Conservation (phyloP, 2,113 vertebrate genomes). For the Sapayoa aenigma region DNA sequence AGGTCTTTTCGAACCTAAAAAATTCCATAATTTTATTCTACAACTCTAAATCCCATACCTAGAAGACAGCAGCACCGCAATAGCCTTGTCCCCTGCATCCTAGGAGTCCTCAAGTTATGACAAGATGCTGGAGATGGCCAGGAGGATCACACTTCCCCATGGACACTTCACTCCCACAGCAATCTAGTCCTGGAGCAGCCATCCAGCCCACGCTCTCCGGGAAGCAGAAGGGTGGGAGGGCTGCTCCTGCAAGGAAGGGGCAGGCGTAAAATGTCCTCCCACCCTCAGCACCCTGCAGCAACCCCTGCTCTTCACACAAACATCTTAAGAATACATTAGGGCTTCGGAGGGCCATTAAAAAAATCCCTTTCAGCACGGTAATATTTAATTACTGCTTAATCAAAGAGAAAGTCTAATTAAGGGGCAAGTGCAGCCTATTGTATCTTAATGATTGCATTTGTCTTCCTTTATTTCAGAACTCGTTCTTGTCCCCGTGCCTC, state of each 20-base stretch:
- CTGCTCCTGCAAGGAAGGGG: not conserved
- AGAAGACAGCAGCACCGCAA: not conserved
- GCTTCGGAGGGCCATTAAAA: not conserved
- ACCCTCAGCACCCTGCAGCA: not conserved
- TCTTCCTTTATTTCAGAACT: slow-evolving; percentile 58
- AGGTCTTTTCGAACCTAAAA: not conserved
- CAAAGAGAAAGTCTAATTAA: slow-evolving; percentile 67
- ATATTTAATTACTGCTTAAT: slow-evolving; percentile 70
- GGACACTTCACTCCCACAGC: not conserved
- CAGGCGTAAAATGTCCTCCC: not conserved
- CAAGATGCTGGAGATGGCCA: not conserved
- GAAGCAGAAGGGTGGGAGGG: not conserved
- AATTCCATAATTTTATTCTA: not conserved
- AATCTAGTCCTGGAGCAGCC: not conserved
- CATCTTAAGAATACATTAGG: slow-evolving; percentile 1
- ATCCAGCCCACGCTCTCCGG: fast-evolving
- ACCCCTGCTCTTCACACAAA: not conserved
- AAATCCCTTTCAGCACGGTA: slow-evolving; percentile 10
- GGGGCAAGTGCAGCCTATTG: slow-evolving; percentile 55
- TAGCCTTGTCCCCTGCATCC: not conserved
- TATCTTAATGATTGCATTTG: slow-evolving; percentile 59
- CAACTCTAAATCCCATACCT: not conserved
- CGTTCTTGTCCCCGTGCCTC: not conserved
- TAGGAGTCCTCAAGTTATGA: not conserved
- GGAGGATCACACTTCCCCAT: not conserved